Evolutionary conservation across 2,797 vertebrate species (phyloP), one percentile per base, ranked within the genome.

Genomic region (Pangasius macronema): DNA sequence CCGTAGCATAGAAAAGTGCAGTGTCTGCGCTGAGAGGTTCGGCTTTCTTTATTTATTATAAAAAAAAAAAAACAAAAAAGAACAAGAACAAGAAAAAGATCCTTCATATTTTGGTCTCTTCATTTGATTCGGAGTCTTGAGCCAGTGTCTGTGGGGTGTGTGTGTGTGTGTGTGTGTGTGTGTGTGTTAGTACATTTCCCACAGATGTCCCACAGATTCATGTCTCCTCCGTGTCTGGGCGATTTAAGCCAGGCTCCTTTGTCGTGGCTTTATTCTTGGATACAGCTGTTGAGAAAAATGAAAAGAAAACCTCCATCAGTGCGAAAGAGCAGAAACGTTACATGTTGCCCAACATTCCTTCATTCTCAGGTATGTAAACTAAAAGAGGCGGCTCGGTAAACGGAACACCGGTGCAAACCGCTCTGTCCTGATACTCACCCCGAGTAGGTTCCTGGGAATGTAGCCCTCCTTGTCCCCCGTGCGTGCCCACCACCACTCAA

Each of bases 401-500:
- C 18, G 24, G 27, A 13, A 30, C 39, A 51, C 39, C 57, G 16
- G 36, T 59, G 27, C 4, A 61, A 39, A 33, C 24, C 11, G 30
- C 24, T 5, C 11, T 0, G 16, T 4, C 4, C 33, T 10, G 33
- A 27, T 27, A 61, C 97, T 96, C 89, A 99, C 99, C 94, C 99
- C 99, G 0, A 99, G 95, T 27, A 99, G 93, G 92, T 99, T 99
- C 55, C 98, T 96, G 8, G 99, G 97, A 30, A 98, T 96, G 0
- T 99, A 99, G 24, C 97, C 98, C 86, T 99, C 98, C 2, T 91
- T 91, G 89, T 97, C 97, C 0, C 92, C 95, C 85, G 97, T 95
- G 63, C 97, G 96, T 0, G 97, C 97, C 99, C 99, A 99, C 99
- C 98, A 99, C 99, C 99, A 99, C 67, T 99, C 98, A 0, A 96